phyloP scores from a whole-genome alignment of 2,888 invertebrate genomes.

The Sialis lutaria region DNA sequence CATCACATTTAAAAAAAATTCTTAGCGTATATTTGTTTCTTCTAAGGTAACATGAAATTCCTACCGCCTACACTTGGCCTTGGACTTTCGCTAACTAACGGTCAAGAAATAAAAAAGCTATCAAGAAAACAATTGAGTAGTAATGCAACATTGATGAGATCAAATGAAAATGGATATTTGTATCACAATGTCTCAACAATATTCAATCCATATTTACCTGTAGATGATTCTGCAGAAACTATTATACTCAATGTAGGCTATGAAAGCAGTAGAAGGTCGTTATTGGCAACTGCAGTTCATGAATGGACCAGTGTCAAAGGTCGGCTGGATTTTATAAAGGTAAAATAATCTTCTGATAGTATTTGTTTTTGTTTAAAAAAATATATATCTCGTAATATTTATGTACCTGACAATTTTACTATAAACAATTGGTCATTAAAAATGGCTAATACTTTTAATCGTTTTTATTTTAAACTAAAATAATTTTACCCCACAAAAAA shows the following conservation, averaged over 20 bases:
- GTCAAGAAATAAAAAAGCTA: neutral
- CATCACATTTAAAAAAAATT: no score
- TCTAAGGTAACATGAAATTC: constrained; percentile 1
- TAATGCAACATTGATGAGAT: neutral
- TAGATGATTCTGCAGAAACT: constrained; percentile 18
- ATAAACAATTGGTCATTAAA: no score
- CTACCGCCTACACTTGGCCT: neutral
- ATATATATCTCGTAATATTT: neutral
- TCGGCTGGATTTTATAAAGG: constrained; percentile 23
- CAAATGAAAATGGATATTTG: neutral
- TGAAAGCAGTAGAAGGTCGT: constrained; percentile 14
- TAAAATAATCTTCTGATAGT: constrained; percentile 8
- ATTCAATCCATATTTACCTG: constrained; percentile 18
- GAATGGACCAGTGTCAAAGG: constrained; percentile 19
- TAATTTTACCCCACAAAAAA: no score
- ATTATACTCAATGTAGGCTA: constrained; percentile 20
- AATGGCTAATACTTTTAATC: no score
- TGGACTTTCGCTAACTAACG: constrained; percentile 2
- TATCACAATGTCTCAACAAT: constrained; percentile 13
- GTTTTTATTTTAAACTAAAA: no score
- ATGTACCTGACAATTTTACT: no score
- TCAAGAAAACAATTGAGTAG: neutral
- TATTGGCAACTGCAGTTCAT: constrained; percentile 23
- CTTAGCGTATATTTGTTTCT: neutral
- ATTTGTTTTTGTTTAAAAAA: neutral